Percentiles rank a stretch among this genome's conserved stretches.
Conservation (phyloP, 37 sponge, comb jelly and placozoan genomes). For the Tethya wilhelma region DNA sequence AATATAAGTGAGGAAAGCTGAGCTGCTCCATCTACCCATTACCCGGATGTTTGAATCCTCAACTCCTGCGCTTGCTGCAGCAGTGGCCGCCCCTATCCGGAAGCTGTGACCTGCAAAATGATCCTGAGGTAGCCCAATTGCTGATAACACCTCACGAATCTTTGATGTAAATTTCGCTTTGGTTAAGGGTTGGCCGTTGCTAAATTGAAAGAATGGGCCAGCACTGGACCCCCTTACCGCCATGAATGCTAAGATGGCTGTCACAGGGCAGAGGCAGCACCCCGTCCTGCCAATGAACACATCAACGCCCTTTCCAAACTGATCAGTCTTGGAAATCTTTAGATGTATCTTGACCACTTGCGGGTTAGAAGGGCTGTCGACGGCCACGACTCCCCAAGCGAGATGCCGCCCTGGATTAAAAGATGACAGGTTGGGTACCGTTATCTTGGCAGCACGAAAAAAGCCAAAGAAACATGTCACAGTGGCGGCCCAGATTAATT, state of each 20-base stretch:
- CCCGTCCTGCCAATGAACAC: constrained; percentile 26
- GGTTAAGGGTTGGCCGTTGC: too few species aligned
- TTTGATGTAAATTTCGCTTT: too few species aligned
- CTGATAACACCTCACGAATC: too few species aligned
- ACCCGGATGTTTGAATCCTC: too few species aligned
- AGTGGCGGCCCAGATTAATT: constrained; percentile 30
- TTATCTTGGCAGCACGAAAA: constrained; percentile 32
- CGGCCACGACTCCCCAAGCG: background rate
- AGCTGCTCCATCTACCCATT: too few species aligned
- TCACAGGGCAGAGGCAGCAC: constrained; percentile 36
- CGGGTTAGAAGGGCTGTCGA: background rate
- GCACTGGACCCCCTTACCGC: background rate
- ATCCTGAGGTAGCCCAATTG: too few species aligned
- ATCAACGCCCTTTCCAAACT: constrained; percentile 38
- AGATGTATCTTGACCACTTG: constrained; percentile 3
- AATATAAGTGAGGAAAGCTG: too few species aligned
- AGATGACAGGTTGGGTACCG: background rate
- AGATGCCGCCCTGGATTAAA: constrained; percentile 16
- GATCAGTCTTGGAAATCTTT: constrained; percentile 43
- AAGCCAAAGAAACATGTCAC: constrained; percentile 36
- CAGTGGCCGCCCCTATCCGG: too few species aligned
- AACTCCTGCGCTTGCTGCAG: too few species aligned
- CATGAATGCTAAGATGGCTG: constrained; percentile 19
- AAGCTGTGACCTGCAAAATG: too few species aligned
- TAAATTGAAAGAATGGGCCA: too few species aligned